Evolutionary conservation across 2,113 vertebrate species (phyloP).

Genomic region (Myrmecophaga tridactyla): DNA sequence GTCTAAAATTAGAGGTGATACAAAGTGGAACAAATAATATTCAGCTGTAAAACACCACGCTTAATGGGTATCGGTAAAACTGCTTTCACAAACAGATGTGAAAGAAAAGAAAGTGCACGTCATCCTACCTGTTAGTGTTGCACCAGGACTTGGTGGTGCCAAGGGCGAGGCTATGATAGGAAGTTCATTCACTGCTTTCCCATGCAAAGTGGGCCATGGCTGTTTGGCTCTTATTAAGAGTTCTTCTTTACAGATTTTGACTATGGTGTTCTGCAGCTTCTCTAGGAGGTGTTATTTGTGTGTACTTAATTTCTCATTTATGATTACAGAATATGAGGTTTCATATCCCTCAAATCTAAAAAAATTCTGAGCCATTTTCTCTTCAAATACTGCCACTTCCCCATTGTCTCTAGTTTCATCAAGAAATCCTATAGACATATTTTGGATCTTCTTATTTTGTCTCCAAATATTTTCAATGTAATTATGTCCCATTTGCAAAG

Average conservation of each 20-base stretch:
- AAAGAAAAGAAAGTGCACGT: not conserved
- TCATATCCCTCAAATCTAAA: not conserved
- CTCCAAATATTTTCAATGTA: not conserved
- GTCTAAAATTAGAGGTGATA: conserved; percentile 6
- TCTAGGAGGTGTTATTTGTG: not conserved
- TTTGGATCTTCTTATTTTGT: not conserved
- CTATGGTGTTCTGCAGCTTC: not conserved
- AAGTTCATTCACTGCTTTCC: not conserved
- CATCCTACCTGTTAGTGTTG: not conserved
- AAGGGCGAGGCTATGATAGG: not conserved
- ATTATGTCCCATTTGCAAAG: too few relatives aligned
- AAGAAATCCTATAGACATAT: not conserved
- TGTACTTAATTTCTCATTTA: not conserved
- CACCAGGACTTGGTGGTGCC: not conserved
- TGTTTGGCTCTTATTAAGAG: too few relatives aligned
- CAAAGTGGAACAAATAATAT: not conserved
- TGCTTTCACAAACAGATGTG: too few relatives aligned
- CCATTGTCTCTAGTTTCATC: not conserved
- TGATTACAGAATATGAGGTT: not conserved
- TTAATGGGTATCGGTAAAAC: not conserved
- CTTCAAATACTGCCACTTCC: not conserved
- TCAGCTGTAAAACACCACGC: not conserved
- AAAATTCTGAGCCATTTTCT: not conserved
- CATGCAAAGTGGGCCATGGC: too few relatives aligned
- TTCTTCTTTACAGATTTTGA: not conserved